These are phyloP conservation scores for Elysia chlorotica DNA, from an alignment of 1,140 invertebrate species.

Conservation along the genomic window DNA sequence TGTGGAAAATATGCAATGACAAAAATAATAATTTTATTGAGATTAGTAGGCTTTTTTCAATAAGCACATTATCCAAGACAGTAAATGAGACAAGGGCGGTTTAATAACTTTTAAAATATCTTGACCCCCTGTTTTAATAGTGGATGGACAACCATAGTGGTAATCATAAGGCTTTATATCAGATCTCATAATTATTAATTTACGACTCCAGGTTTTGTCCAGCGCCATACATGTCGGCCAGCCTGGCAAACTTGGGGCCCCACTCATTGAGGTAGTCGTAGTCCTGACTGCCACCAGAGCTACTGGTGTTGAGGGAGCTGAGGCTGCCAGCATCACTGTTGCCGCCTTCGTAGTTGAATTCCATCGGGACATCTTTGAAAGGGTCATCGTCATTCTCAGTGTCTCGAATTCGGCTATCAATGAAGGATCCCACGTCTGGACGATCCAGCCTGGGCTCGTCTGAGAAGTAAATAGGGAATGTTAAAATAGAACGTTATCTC, in stretches of 20 bases:
- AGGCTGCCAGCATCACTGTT: slow-evolving; percentile 92
- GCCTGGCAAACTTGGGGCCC: slow-evolving; percentile 95
- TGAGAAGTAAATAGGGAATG: slow-evolving; percentile 19
- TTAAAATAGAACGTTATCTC: too few relatives aligned
- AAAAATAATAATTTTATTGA: too few relatives aligned
- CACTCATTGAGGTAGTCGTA: slow-evolving; percentile 96
- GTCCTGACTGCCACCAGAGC: slow-evolving; percentile 91
- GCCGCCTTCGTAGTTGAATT: slow-evolving; percentile 97
- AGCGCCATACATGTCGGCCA: slow-evolving; percentile 92
- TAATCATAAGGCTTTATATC: neutral
- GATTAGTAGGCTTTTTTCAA: too few relatives aligned
- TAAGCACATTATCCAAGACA: too few relatives aligned
- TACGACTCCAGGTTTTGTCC: slow-evolving; percentile 38
- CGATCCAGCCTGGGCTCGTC: slow-evolving; percentile 27
- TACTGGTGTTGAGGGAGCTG: slow-evolving; percentile 89
- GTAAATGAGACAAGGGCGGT: neutral
- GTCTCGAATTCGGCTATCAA: slow-evolving; percentile 92
- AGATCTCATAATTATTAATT: too few relatives aligned
- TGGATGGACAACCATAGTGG: neutral
- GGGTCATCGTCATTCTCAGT: slow-evolving; percentile 95
- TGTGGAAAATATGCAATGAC: too few relatives aligned
- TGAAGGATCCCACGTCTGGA: slow-evolving; percentile 94
- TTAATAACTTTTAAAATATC: neutral
- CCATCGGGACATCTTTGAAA: slow-evolving; percentile 93
- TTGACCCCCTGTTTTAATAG: neutral